phyloP scores from a whole-genome alignment of 2,113 vertebrate genomes.

The Carassius gibelio region DNA sequence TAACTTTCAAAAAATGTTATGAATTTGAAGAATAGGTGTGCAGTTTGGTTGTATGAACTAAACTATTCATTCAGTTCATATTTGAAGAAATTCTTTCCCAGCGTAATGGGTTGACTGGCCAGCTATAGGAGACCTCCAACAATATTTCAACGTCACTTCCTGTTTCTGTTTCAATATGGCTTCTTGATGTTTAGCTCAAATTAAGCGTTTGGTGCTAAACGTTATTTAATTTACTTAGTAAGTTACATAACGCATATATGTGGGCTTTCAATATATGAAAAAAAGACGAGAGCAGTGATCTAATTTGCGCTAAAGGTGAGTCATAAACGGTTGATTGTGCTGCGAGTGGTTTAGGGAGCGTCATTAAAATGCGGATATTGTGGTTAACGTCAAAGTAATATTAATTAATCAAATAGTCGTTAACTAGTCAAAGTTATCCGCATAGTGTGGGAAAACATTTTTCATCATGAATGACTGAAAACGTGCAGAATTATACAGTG shows the following conservation, averaged over 20 bases:
- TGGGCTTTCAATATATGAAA: neutral
- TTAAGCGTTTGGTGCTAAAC: constrained; percentile 47
- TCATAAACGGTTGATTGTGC: constrained; percentile 37
- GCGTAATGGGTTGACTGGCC: constrained; percentile 39
- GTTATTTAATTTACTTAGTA: neutral
- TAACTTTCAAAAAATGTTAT: neutral
- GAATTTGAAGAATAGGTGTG: neutral
- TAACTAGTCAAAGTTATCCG: neutral
- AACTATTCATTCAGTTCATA: neutral
- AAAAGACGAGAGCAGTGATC: neutral
- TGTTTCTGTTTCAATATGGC: constrained; percentile 65
- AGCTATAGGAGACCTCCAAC: constrained; percentile 21
- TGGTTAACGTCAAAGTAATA: constrained; percentile 71
- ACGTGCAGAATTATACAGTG: neutral
- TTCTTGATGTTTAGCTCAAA: constrained; percentile 65
- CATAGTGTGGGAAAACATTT: neutral
- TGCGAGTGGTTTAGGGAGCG: constrained; percentile 72
- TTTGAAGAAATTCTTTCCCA: neutral
- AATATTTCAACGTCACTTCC: constrained; percentile 71
- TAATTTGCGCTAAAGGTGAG: constrained; percentile 34
- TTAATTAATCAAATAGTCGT: neutral
- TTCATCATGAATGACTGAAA: neutral
- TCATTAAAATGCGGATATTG: constrained; percentile 70
- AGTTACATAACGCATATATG: neutral
- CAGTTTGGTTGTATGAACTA: neutral